Conservation (phyloP, 2,113 vertebrate species). For the Tachuris rubrigastra region DNA sequence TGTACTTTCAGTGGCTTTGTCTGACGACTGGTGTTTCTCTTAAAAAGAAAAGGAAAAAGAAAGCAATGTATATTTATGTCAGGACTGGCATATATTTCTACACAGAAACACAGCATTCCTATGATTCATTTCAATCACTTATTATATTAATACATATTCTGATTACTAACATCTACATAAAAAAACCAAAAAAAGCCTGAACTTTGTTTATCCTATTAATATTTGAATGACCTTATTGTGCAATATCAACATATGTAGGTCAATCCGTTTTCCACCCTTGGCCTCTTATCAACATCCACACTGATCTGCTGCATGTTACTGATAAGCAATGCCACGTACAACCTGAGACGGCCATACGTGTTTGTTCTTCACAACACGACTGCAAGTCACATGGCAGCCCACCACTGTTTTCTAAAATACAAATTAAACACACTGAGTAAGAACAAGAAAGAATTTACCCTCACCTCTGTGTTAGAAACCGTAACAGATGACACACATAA, state of each 20-base stretch:
- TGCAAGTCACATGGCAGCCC: background rate
- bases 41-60: conserved; percentile 49
- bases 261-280: background rate
- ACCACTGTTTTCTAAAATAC: background rate
- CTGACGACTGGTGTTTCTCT: conserved; percentile 97
- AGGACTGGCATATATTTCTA: background rate
- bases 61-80: background rate
- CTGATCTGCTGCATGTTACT: background rate
- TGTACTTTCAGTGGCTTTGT: conserved; percentile 95
- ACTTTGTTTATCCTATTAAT: background rate
- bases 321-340: background rate
- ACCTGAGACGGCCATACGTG: background rate
- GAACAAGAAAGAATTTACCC: background rate
- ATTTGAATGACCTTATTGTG: background rate
- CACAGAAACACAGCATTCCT: background rate
- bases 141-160: background rate
- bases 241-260: background rate
- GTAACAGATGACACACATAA: background rate
- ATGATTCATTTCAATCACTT: background rate
- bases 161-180: background rate
- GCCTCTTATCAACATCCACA: background rate
- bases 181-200: background rate
- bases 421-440: background rate
- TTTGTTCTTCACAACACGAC: background rate
- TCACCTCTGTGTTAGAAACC: background rate